Evolutionary conservation across 2,888 invertebrate species (phyloP).

Genomic region (Hypomecis punctinalis): DNA sequence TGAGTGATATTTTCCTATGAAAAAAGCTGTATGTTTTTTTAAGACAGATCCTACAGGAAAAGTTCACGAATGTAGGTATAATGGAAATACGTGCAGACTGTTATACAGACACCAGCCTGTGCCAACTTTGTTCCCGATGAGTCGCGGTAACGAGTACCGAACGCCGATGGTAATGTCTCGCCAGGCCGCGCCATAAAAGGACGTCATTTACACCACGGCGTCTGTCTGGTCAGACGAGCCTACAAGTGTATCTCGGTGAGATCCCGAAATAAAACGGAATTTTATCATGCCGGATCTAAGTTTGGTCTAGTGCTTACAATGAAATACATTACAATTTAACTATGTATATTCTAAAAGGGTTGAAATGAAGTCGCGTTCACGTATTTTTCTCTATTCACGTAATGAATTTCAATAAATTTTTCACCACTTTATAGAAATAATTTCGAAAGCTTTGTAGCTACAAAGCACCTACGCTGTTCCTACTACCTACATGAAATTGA

Average conservation of each 20-base stretch:
- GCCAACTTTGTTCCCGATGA: constrained; percentile 24
- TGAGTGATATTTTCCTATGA: too few species aligned
- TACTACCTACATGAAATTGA: too few species aligned
- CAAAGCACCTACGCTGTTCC: too few species aligned
- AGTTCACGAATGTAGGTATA: too few species aligned
- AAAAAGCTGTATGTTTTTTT: too few species aligned
- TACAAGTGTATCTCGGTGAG: not conserved
- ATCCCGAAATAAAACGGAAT: not conserved
- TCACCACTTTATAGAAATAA: too few species aligned
- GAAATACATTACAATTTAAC: too few species aligned
- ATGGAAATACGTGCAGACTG: not conserved
- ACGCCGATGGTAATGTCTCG: constrained; percentile 41
- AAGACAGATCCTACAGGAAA: too few species aligned
- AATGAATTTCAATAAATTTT: too few species aligned
- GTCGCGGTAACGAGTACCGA: constrained; percentile 56
- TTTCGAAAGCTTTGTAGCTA: too few species aligned
- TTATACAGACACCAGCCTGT: not conserved
- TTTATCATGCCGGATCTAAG: not conserved
- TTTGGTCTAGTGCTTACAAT: not conserved
- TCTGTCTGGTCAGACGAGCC: constrained; percentile 31
- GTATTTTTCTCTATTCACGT: too few species aligned
- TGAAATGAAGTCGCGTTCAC: too few species aligned
- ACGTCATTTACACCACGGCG: constrained; percentile 37
- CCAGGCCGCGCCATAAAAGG: constrained; percentile 32
- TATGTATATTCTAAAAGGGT: not conserved